Base-by-base conservation (phyloP, 2,888 invertebrate species). In the Sussaba pulchella region DNA sequence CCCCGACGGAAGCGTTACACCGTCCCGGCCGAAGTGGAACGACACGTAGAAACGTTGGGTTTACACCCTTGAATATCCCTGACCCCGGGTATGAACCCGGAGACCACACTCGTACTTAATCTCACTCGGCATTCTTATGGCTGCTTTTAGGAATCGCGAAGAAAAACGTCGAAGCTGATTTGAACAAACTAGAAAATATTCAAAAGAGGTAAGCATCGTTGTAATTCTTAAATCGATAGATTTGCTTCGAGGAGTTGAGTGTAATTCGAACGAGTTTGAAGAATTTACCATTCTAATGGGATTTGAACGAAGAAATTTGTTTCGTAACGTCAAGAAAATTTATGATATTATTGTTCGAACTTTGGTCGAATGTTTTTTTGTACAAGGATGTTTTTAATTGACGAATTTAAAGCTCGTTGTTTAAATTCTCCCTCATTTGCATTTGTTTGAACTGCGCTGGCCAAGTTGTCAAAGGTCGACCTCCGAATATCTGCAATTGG, bases 91-190 rank as follows among this genome's bases (percentile, higher is more conserved):
- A 57, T 83, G 85, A 88, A 87, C 85, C 84, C 84, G 81, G 85
- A 85, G 88, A 89, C 84, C 86, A 80, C 82, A 82, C 71, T 82
- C 83, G 78, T 84, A 82, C 82, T 82, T 89, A 89, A 89, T 89
- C 86, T 84, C 63, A 52, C 76, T 36, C 21, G 24, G 84, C 85
- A 85, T 82, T 86, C 83, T 84, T 88, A 88, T 66, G 89, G 89
- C 79, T 89, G 87, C 89, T 63, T 78, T 82, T 83, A 83, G 79
- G 83, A 83, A 75, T 67, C 9, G 57, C 59, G 19, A 39, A 21
- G 63, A 14, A 72, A 77, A 72, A 31, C 50, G 12, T 17, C 75
- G 67, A 66, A 73, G 72, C 61, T 82, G 76, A 80, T 83, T 74
- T 61, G 70, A 74, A 74, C n/a, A 43, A 8, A n/a, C n/a, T 9